Evolutionary conservation across 2,888 invertebrate species (phyloP).

Genomic region (Cephus pygmeus): DNA sequence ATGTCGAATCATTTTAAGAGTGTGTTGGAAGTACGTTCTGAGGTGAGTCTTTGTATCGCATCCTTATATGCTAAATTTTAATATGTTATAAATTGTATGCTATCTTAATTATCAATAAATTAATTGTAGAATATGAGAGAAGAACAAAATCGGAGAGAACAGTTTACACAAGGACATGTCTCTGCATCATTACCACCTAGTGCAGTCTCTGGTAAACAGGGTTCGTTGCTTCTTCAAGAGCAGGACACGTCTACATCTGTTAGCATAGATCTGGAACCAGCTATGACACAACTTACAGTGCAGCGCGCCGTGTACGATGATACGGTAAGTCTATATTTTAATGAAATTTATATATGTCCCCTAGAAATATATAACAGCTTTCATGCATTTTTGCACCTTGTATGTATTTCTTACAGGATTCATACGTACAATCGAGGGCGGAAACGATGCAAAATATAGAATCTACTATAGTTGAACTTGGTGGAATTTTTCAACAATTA

Average conservation of each 20-base stretch:
- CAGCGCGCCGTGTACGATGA: slow-evolving; percentile 58
- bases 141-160: slow-evolving; percentile 92
- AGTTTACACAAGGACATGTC: slow-evolving; percentile 81
- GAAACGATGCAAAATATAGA: slow-evolving; percentile 99
- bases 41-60: slow-evolving; percentile 67
- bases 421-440: slow-evolving; percentile 91
- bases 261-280: slow-evolving; percentile 85
- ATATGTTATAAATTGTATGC: neutral
- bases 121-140: slow-evolving; percentile 85
- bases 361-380: neutral
- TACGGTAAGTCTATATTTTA: slow-evolving; percentile 46
- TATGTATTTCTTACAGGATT: slow-evolving; percentile 68
- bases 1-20: slow-evolving; percentile 99
- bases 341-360: neutral
- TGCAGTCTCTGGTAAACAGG: slow-evolving; percentile 67
- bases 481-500: slow-evolving; percentile 97
- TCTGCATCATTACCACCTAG: slow-evolving; percentile 74
- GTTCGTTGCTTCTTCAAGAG: slow-evolving; percentile 62
- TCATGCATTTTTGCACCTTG: neutral
- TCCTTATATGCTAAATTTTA: neutral
- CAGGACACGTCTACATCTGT: slow-evolving; percentile 67
- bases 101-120: slow-evolving; percentile 11
- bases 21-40: slow-evolving; percentile 96
- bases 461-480: slow-evolving; percentile 97
- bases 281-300: slow-evolving; percentile 66